Evolutionary conservation across 2,888 invertebrate species (phyloP).

Genomic region (Tridacna gigas): DNA sequence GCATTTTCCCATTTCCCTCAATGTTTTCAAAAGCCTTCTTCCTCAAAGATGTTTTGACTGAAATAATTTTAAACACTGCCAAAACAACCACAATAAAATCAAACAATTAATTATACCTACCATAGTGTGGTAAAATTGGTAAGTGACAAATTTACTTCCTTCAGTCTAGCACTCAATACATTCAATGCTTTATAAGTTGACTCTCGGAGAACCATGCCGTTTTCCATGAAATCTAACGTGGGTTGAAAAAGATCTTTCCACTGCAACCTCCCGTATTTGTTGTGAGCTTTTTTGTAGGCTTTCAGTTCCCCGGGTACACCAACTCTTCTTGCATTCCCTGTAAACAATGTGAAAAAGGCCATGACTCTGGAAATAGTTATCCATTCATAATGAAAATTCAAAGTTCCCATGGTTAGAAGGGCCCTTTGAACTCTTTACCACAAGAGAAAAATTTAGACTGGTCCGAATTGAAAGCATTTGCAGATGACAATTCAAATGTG

Average conservation of each 20-base stretch:
- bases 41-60: too few species aligned
- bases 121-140: conserved; percentile 47
- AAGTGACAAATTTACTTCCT: not conserved
- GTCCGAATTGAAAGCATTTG: too few species aligned
- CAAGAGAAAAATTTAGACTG: too few species aligned
- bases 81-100: too few species aligned
- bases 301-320: conserved; percentile 96
- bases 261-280: conserved; percentile 90
- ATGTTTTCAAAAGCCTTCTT: too few species aligned
- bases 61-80: too few species aligned
- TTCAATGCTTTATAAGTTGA: conserved; percentile 67
- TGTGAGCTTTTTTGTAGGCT: conserved; percentile 93
- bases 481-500: too few species aligned
- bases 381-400: not conserved
- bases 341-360: not conserved
- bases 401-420: too few species aligned
- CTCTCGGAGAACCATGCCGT: conserved; percentile 87
- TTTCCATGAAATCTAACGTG: conserved; percentile 90
- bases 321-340: conserved; percentile 87
- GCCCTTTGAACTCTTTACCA: not conserved
- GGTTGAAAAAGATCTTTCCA: conserved; percentile 93
- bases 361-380: not conserved
- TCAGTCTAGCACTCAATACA: not conserved
- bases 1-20: too few species aligned
- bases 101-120: conserved; percentile 25